These are phyloP conservation scores for Thymelicus sylvestris DNA, from an alignment of 2,888 invertebrate genomes.

Conservation along the genomic window DNA sequence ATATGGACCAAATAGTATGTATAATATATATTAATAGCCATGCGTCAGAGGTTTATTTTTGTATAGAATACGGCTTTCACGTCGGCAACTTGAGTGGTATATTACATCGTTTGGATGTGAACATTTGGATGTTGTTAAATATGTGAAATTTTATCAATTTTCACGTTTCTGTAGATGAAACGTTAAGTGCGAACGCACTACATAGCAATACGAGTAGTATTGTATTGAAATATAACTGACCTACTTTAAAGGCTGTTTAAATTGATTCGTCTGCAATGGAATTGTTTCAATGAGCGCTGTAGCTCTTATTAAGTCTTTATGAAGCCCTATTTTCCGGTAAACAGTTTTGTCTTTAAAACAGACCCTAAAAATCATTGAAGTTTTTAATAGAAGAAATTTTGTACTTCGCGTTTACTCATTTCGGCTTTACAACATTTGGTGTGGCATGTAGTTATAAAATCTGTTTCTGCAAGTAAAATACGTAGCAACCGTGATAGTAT, in stretches of 20 bases:
- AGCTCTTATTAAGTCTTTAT: neutral
- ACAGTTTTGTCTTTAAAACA: neutral
- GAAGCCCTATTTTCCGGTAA: neutral
- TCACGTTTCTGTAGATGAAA: conserved; percentile 54
- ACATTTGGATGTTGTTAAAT: conserved; percentile 69
- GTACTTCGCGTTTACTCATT: too few relatives aligned
- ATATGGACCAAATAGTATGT: conserved; percentile 28
- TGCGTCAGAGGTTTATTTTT: conserved; percentile 26
- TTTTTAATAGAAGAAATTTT: too few relatives aligned
- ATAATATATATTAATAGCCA: conserved; percentile 11
- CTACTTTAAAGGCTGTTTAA: conserved; percentile 30
- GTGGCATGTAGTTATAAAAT: too few relatives aligned
- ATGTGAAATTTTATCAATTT: conserved; percentile 75
- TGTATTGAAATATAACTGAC: conserved; percentile 35
- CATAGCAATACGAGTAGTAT: conserved; percentile 54
- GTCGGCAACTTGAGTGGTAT: conserved; percentile 15
- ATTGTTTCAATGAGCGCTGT: conserved; percentile 21
- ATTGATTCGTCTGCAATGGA: conserved; percentile 25
- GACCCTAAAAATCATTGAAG: neutral
- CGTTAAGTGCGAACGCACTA: conserved; percentile 42
- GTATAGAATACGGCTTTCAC: conserved; percentile 8
- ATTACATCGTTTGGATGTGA: conserved; percentile 19
- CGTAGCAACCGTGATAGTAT: too few relatives aligned
- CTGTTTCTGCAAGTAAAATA: too few relatives aligned
- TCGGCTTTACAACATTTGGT: too few relatives aligned